These are phyloP conservation scores for Solea solea DNA, from an alignment of 2,113 vertebrate genomes.

Conservation along the genomic window DNA sequence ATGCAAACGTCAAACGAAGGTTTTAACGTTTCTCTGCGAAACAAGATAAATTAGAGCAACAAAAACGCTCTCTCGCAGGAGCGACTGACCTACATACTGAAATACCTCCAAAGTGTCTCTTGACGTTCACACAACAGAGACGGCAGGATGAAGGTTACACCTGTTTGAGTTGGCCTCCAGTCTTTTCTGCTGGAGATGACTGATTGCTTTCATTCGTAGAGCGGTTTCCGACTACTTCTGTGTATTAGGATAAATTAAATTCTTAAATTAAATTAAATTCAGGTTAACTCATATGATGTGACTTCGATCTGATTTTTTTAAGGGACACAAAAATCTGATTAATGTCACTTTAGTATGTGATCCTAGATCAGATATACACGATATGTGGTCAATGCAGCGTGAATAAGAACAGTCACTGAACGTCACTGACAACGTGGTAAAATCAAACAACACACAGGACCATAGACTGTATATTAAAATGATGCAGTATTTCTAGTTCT, in stretches of 20 bases:
- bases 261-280: too few species aligned
- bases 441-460: too few species aligned
- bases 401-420: too few species aligned
- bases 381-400: too few species aligned
- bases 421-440: too few species aligned
- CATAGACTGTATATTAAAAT: too few species aligned
- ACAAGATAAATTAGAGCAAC: background rate
- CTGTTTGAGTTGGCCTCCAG: background rate
- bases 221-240: background rate
- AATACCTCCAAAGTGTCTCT: constrained; percentile 2
- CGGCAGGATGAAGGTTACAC: background rate
- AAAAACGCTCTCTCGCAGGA: constrained; percentile 17
- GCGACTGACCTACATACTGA: constrained; percentile 18
- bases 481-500: too few species aligned
- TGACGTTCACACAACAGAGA: background rate
- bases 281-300: too few species aligned
- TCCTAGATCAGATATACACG: too few species aligned
- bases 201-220: background rate
- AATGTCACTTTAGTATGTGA: too few species aligned
- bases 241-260: background rate
- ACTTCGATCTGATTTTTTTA: too few species aligned
- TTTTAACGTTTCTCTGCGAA: background rate
- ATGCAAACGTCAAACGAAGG: background rate
- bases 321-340: too few species aligned
- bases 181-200: background rate